A percentile compares a stretch with the other conserved stretches of the same genome.
These are phyloP conservation scores for Lethrus apterus DNA, from an alignment of 1,140 invertebrate species.

Conservation along the genomic window DNA sequence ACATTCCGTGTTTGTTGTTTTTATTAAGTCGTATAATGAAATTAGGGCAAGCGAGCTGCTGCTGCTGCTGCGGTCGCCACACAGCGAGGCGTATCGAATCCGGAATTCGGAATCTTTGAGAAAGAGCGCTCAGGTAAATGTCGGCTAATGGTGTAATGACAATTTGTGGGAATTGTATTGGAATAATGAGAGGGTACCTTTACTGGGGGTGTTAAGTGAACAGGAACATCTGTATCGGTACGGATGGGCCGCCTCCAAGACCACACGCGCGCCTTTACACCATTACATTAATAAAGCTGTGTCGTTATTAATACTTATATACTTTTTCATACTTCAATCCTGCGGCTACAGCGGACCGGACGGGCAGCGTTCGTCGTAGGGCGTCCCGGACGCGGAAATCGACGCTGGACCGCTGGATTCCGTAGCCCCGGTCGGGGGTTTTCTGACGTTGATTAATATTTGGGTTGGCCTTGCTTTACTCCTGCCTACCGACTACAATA, in stretches of 20 bases:
- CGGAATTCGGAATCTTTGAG: conserved; percentile 24
- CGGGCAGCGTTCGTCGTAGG: neutral
- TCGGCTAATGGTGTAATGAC: conserved; percentile 25
- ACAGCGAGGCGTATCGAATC: conserved; percentile 33
- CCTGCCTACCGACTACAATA: conserved; percentile 35
- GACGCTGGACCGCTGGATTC: conserved; percentile 22
- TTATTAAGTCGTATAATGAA: too few species aligned
- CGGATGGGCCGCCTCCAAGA: conserved; percentile 20
- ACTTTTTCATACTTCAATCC: conserved; percentile 35
- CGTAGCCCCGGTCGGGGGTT: conserved; percentile 22
- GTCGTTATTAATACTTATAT: conserved; percentile 39
- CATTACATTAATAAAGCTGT: conserved; percentile 36
- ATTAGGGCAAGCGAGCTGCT: conserved; percentile 19
- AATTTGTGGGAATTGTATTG: conserved; percentile 19
- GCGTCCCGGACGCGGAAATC: conserved; percentile 6
- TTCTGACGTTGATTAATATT: conserved; percentile 40
- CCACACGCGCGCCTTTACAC: conserved; percentile 36
- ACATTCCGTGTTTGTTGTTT: too few species aligned
- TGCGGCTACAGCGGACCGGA: conserved; percentile 28
- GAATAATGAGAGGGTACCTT: conserved; percentile 21
- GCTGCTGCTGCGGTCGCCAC: conserved; percentile 24
- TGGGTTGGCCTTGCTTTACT: conserved; percentile 32
- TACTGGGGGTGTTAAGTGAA: conserved; percentile 24
- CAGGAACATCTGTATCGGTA: conserved; percentile 27
- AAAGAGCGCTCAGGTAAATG: conserved; percentile 17